Evolutionary conservation across 2,113 vertebrate species (phyloP), one percentile per base, ranked within the genome.

Genomic region (Acanthisitta chloris): DNA sequence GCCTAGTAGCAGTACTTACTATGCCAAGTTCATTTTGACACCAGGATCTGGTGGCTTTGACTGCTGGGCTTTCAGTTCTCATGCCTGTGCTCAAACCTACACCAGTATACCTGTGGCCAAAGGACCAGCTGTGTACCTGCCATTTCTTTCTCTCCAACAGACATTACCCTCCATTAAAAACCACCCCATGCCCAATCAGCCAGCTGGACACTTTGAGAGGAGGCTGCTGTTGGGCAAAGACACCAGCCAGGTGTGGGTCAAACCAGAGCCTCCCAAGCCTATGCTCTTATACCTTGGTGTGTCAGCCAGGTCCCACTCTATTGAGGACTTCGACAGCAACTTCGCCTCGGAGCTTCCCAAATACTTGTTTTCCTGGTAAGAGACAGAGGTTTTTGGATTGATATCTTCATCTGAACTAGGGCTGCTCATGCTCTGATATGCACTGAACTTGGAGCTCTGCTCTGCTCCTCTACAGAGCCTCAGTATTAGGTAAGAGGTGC

Each of bases 111-210:
- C 24, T n/a, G 25, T 42, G 54, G 42, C 58, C 71, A 80, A 36
- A 83, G 49, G 6, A 86, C 16, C 31, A 65, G 42, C 36, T 17
- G 14, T 61, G 21, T 42, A 34, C 12, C 38, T 83, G 24, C 31
- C 12, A 23, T 94, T 86, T 94, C 34, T 82, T 76, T 86, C 52
- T 94, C 84, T 86, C 76, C 76, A 43, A 77, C 93, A 99, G 99
- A 98, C 98, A 3, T 97, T 99, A 86, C 99, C 99, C 14, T 98
- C 99, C 69, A 97, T 98, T 94, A 97, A 91, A 96, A 89, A 88
- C 57, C 98, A 97, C 57, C 43, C 61, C 42, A 28, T 54, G 51
- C 82, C 77, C 8, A 74, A 61, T 16, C 73, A 52, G 19, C 93
- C 98, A 8, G 81, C 59, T 84, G 91, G 96, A 94, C 85, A 97